Conservation (phyloP, 2,113 vertebrate genomes). For the Podilymbus podiceps region DNA sequence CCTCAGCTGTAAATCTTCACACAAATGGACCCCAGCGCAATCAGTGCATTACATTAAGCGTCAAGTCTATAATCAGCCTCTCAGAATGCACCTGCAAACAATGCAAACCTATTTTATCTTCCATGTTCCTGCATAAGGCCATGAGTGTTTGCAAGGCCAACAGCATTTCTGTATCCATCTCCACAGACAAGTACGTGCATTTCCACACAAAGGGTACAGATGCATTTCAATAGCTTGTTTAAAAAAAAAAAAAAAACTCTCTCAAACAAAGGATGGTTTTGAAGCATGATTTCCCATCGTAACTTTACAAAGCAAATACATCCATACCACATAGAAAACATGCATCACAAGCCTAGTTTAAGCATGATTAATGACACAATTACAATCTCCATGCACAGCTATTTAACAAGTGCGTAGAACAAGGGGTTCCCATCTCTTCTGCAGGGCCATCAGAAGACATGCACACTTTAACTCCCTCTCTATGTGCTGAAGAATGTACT, state of each 20-base stretch:
- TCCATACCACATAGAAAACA: background rate
- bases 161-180: background rate
- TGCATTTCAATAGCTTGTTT: background rate
- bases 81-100: conserved; percentile 38
- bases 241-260: background rate
- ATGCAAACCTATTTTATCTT: background rate
- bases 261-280: background rate
- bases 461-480: background rate
- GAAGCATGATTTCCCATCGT: background rate
- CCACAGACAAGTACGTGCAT: background rate
- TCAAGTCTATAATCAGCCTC: background rate
- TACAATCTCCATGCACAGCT: background rate
- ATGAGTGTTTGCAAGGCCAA: fast-evolving
- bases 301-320: background rate
- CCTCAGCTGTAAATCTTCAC: background rate
- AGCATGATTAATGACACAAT: background rate
- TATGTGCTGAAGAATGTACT: background rate
- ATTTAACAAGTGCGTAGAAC: background rate
- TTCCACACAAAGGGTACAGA: background rate
- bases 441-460: background rate
- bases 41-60: background rate
- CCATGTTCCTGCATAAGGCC: background rate
- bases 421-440: background rate
- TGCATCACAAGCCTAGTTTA: background rate
- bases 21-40: background rate